A percentile compares a stretch with the other conserved stretches of the same genome.
Conservation (phyloP, 2,113 vertebrate genomes). For the Python bivittatus region DNA sequence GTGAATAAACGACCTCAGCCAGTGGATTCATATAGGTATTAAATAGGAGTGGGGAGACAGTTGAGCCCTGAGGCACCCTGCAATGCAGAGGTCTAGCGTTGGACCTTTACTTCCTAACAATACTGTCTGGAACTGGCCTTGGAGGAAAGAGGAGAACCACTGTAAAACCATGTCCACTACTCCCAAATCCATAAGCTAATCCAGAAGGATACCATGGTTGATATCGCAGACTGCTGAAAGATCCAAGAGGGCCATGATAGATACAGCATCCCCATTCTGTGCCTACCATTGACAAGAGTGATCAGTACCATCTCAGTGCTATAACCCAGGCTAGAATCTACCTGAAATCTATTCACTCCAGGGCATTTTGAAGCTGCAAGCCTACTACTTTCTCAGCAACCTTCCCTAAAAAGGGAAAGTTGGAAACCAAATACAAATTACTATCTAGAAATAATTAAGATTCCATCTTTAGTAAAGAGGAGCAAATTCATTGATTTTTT, state of each 20-base stretch:
- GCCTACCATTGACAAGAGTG: not conserved
- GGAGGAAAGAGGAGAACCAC: not conserved
- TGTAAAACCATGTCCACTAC: not conserved
- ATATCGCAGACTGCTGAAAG: not conserved
- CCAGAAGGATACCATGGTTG: not conserved
- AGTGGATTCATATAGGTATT: not conserved
- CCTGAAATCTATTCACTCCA: not conserved
- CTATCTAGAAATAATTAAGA: not conserved
- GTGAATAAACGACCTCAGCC: not conserved
- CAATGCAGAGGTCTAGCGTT: not conserved
- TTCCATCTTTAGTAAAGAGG: not conserved
- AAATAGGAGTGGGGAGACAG: not conserved
- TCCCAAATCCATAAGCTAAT: not conserved
- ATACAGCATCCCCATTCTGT: not conserved
- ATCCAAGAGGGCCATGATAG: not conserved
- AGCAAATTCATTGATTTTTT: conserved; percentile 5
- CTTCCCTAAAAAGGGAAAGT: not conserved
- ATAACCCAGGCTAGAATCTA: not conserved
- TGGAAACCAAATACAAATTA: not conserved
- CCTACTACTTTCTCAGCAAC: not conserved
- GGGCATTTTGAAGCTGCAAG: not conserved
- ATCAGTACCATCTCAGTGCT: not conserved
- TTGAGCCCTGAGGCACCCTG: not conserved
- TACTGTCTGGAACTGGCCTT: not conserved
- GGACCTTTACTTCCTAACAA: not conserved